Evolutionary conservation across 2,888 invertebrate genomes (phyloP).

Genomic region (Myopa testacea): DNA sequence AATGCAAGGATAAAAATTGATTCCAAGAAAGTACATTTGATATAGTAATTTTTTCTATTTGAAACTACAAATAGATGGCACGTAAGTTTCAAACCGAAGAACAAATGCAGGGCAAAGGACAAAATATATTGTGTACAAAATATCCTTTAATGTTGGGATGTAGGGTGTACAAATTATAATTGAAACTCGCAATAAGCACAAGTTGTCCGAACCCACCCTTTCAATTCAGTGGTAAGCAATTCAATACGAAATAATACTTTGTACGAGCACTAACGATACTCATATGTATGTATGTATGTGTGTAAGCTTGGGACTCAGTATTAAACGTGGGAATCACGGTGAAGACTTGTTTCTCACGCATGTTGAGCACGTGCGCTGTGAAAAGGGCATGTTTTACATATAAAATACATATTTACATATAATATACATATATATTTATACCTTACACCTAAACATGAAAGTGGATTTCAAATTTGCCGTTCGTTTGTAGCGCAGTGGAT

Average conservation of each 20-base stretch:
- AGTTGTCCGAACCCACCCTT: conserved; percentile 14
- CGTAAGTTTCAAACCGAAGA: background rate
- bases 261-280: background rate
- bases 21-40: too few relatives aligned
- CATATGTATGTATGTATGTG: background rate
- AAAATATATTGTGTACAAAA: background rate
- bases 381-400: conserved; percentile 33
- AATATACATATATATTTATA: background rate
- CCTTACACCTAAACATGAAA: background rate
- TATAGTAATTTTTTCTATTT: too few relatives aligned
- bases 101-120: background rate
- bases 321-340: conserved; percentile 27
- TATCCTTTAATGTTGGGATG: too few relatives aligned
- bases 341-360: conserved; percentile 64
- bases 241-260: conserved; percentile 3
- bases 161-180: too few relatives aligned
- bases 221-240: background rate
- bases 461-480: background rate
- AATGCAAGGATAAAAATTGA: too few relatives aligned
- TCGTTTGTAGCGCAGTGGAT: background rate
- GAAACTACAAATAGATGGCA: too few relatives aligned
- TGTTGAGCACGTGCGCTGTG: conserved; percentile 66
- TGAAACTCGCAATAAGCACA: background rate
- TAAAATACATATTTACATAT: background rate
- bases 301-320: background rate